Percentiles rank a stretch among this genome's conserved stretches.
These are phyloP conservation scores for Conus canariensis DNA, from an alignment of 2,888 invertebrate genomes.

Conservation along the genomic window DNA sequence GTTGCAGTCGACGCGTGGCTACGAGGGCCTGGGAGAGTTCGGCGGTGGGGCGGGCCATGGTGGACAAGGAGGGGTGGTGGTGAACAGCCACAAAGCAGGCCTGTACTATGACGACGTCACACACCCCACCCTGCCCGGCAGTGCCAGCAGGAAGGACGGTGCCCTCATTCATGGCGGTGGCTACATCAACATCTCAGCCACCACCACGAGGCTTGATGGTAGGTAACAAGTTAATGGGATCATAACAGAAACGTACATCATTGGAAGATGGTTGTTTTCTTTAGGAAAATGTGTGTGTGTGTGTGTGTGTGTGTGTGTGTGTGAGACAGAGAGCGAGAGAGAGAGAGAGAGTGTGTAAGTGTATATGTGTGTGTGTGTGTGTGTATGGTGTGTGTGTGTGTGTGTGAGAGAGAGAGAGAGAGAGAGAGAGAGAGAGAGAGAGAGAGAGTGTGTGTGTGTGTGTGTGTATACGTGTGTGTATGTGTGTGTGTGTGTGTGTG, in stretches of 20 bases:
- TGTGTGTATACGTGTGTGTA: too few species aligned
- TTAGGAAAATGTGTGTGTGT: neutral
- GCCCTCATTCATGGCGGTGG: conserved; percentile 57
- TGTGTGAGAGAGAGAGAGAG: too few species aligned
- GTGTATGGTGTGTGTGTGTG: neutral
- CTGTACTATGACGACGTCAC: conserved; percentile 58
- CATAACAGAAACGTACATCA: too few species aligned
- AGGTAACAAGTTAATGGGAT: neutral
- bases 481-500: too few species aligned
- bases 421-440: too few species aligned
- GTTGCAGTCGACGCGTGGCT: conserved; percentile 52
- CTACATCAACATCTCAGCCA: conserved; percentile 56
- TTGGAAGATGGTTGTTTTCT: too few species aligned
- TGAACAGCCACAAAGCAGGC: conserved; percentile 51
- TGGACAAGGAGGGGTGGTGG: conserved; percentile 61
- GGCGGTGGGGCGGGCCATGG: conserved; percentile 67
- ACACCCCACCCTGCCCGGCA: conserved; percentile 57
- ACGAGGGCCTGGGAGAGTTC: conserved; percentile 55
- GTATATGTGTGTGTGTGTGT: conserved; percentile 11
- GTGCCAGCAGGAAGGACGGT: conserved; percentile 33
- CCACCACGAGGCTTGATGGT: conserved; percentile 60
- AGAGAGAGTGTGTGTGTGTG: too few species aligned
- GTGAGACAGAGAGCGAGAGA: too few species aligned
- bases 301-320: neutral
- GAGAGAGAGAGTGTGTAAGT: too few species aligned